Base-by-base conservation (phyloP, 2,113 vertebrate species). In the Pterocles orientalis region DNA sequence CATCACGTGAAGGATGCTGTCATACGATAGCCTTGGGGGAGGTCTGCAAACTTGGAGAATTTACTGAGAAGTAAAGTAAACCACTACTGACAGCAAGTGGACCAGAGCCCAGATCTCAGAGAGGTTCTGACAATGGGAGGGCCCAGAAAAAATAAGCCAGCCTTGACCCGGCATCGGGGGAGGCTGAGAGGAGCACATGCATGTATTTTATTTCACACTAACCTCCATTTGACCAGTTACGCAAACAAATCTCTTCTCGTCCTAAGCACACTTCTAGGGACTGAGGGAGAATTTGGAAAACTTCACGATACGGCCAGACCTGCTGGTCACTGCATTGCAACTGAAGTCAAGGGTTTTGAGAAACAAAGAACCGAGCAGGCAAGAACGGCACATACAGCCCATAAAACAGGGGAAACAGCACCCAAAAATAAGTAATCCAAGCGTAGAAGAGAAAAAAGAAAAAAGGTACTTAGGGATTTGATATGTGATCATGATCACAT, bases 141-240 rank as follows among this genome's bases (percentile, higher is more conserved):
- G 94, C 69, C 25, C 66, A 85, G 78, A 34, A 92, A 92, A 97
- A 97, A 96, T 60, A 95, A 96, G 50, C 86, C 81, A 87, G 66
- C 43, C 69, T 76, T 85, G 94, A 97, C 88, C 90, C 18, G 0
- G 2, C 86, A 57, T 9, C 2, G 0, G 48, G 72, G 65, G 72
- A 94, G 43, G 76, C 72, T 0, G 0, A 86, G 72, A 88, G 60
- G 56, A 82, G 54, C 62, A 80, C 33, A 64, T 14, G 33, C 53
- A 23, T 61, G 39, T 90, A 85, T 94, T 95, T 92, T 65, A 82
- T 94, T 95, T 93, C 92, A 93, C 75, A n/a, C 57, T 96, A 94
- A 93, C 79, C 94, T 96, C 85, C 84, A 83, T 82, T 71, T 90
- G 90, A 96, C 95, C 92, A 82, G 66, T 90, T 95, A 94, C 3